Evolutionary conservation across 2,113 vertebrate genomes (phyloP), one percentile per base, ranked within the genome.

Genomic region (Leptobrachium ailaonicum): DNA sequence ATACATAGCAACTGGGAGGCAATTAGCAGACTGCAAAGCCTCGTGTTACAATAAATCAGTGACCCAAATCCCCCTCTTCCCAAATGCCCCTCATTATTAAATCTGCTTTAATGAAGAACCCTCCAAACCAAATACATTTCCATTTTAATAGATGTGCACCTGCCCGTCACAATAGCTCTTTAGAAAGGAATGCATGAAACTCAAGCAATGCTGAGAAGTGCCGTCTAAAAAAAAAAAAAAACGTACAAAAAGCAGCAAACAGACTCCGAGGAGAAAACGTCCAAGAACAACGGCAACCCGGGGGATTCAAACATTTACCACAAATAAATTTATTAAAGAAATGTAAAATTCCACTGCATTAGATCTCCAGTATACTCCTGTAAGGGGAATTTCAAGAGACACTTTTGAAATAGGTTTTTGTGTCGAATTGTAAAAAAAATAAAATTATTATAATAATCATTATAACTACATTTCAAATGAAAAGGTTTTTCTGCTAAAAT

Each of bases 11-110:
- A 80, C 79, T 79, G 85, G 83, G 77, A 20, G 87, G 85, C 87
- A 89, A 88, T 89, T 90, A 89, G 85, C n/a, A 47, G 66, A 68
- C 78, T 1, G 47, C 87, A 77, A 85, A 86, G 86, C 78, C 85
- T 83, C 66, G 62, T 66, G 53, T 9, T 70, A 76, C 82, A 86
- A 85, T 79, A 85, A 87, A 85, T 82, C 87, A 85, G 78, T 85
- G 87, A 89, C 85, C 86, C 83, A 75, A 68, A 83, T 88, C 76
- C 85, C 83, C 75, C 83, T 44, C 77, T 83, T 84, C 41, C 80
- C 83, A 78, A 32, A 60, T 14, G 83, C 75, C 79, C 78, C 80
- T 88, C 85, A 82, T 88, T 88, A 88, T 45, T 83, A 83, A 88
- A 88, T 80, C 85, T 77, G 3, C 83, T 82, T 86, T 83, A 89